Evolutionary conservation across 2,797 vertebrate species (phyloP).

Genomic region (Artibeus jamaicensis): DNA sequence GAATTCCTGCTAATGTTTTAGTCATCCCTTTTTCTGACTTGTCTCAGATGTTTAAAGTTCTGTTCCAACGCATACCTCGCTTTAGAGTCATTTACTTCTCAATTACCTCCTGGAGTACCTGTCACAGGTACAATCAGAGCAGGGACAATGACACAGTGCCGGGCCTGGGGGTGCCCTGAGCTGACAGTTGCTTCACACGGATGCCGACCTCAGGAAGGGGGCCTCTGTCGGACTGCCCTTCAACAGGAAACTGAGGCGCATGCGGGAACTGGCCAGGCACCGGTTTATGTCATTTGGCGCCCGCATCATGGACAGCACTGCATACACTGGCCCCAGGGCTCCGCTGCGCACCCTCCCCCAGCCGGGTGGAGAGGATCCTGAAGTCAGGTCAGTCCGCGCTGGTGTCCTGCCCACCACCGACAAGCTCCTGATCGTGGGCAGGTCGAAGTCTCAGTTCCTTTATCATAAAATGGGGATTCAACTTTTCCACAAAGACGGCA

Average conservation of each 20-base stretch:
- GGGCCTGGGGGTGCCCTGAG: rapidly evolving
- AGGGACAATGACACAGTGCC: rapidly evolving
- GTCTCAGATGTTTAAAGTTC: background rate
- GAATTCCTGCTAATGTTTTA: background rate
- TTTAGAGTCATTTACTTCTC: background rate
- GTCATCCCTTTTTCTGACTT: background rate
- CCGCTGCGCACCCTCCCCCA: background rate
- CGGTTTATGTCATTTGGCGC: background rate
- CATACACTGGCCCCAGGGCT: too few relatives aligned
- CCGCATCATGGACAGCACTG: background rate
- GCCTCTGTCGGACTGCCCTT: background rate
- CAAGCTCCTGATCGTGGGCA: background rate
- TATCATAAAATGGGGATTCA: background rate
- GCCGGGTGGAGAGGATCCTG: background rate
- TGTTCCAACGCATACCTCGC: background rate
- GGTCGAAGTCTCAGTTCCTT: background rate
- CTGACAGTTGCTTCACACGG: rapidly evolving
- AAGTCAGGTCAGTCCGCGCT: rapidly evolving
- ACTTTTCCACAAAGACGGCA: too few relatives aligned
- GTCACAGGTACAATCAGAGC: background rate
- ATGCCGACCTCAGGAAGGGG: background rate
- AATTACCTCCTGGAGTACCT: background rate
- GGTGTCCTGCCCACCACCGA: background rate
- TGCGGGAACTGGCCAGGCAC: background rate
- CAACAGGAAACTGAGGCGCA: background rate